Evolutionary conservation across 2,888 invertebrate species (phyloP), one percentile per base, ranked within the genome.

Genomic region (Alsophila aescularia): DNA sequence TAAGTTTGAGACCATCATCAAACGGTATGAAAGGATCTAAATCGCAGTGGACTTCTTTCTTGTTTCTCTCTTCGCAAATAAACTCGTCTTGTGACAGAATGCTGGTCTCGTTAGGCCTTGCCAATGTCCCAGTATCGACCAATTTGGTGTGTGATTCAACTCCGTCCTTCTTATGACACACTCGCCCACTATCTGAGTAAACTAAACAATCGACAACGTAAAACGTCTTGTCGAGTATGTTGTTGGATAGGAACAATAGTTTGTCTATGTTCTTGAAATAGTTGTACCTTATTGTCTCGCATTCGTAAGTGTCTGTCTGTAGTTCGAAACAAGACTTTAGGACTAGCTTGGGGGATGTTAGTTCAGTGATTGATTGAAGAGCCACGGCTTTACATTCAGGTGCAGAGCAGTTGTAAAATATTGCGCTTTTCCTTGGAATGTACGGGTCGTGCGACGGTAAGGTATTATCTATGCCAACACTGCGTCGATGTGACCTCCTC

Each of bases 171-270:
- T 71, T 85, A 59, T 84, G 81, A 69, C 90, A 90, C 5, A 90
- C 77, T 58, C 86, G 82, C 43, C 77, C 80, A 55, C 81, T 79
- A 50, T 84, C 83, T 2, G 71, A 45, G 63, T 85, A 90, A 52
- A 87, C 67, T 62, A 90, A 81, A 69, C 90, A 90, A 69, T 90
- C 89, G 36, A 85, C 85, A 43, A 74, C 60, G 59, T 88, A 90
- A 72, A 82, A 87, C 21, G 57, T 66, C 69, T 87, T 87, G 36
- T 74, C 60, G 5, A 60, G 69, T 61, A 90, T 76, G 50, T 78
- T 80, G 18, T 75, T 77, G 1, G 69, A 67, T 44, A 90, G 65
- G 53, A 90, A 87, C 52, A 85, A 64, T 57, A 90, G 34, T 62
- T 87, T 90, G 57, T 90, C 90, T 4, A 81, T 67, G 50, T 83